Evolutionary conservation across 2,113 vertebrate species (phyloP), one percentile per base, ranked within the genome.

Genomic region (Carassius carassius): DNA sequence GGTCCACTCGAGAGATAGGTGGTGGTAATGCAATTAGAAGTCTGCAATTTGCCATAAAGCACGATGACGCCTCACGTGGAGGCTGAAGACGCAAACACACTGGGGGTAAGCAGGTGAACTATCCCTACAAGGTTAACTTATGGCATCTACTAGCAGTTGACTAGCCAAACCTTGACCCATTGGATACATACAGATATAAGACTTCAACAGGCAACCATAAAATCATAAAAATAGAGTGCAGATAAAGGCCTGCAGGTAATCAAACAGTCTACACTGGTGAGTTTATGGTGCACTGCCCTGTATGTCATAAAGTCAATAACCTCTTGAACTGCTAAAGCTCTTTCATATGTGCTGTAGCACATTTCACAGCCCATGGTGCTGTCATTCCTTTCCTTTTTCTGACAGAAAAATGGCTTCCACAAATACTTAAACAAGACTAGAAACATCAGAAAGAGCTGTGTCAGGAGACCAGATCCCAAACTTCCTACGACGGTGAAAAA

Each of bases 251-350:
- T 10, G 13, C 47, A 73, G 12, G 41, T 73, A 73, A 73, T 41
- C 37, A 73, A 73, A 73, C 70, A 47, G 23, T 73, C 5, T 47
- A 14, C 41, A 73, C 70, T 73, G 41, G 11, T 73, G 17, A n/a
- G 25, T n/a, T 77, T 32, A 21, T 77, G 75, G 25, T 17, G 29
- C 32, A 35, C 29, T 37, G 51, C 29, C 54, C 29, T 44, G 58
- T 49, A 21, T 72, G n/a, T 49, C 3, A 0, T 49, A 13, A 81
- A 60, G 23, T 81, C 11, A 81, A 81, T 67, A 67, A 81, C 78
- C 44, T 32, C 62, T 49, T 13, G 62, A 81, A 65, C 78, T 67
- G 60, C 62, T 67, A 17, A 67, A 49, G 37, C 62, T 7, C 23
- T 81, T 19, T 67, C 41, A 67, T 29, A 47, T 65, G 60, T 29